phyloP scores from a whole-genome alignment of 2,113 vertebrate genomes.

The Chrysemys picta region DNA sequence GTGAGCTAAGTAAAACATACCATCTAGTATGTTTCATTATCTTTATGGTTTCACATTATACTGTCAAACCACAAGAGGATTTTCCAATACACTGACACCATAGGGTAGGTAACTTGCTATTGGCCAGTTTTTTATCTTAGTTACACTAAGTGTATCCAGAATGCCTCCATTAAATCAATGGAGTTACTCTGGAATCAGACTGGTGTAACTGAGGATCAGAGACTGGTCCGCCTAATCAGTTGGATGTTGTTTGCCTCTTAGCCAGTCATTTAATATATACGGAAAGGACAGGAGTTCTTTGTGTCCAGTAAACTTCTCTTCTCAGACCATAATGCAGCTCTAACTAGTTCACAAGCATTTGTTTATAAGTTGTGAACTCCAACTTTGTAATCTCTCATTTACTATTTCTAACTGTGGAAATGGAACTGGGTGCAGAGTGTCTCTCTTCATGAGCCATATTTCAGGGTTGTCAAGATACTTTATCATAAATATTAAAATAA shows the following conservation, averaged over 20 bases:
- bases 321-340: background rate
- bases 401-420: background rate
- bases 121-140: constrained; percentile 15
- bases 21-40: constrained; percentile 56
- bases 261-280: background rate
- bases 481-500: background rate
- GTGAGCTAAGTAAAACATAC: constrained; percentile 42
- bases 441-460: constrained; percentile 21
- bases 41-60: constrained; percentile 43
- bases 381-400: background rate
- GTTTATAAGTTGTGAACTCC: background rate
- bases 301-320: background rate
- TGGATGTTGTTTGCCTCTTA: background rate
- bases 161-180: constrained; percentile 21
- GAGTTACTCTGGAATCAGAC: background rate
- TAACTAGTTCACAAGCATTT: background rate
- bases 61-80: constrained; percentile 24
- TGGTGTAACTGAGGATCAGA: background rate
- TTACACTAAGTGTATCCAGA: background rate
- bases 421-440: background rate
- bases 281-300: background rate
- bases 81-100: constrained; percentile 44
- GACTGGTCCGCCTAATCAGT: background rate
- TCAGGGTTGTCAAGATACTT: background rate
- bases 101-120: constrained; percentile 39